These are phyloP conservation scores for Prunella fulvescens DNA, from an alignment of 2,113 vertebrate genomes.

Conservation along the genomic window DNA sequence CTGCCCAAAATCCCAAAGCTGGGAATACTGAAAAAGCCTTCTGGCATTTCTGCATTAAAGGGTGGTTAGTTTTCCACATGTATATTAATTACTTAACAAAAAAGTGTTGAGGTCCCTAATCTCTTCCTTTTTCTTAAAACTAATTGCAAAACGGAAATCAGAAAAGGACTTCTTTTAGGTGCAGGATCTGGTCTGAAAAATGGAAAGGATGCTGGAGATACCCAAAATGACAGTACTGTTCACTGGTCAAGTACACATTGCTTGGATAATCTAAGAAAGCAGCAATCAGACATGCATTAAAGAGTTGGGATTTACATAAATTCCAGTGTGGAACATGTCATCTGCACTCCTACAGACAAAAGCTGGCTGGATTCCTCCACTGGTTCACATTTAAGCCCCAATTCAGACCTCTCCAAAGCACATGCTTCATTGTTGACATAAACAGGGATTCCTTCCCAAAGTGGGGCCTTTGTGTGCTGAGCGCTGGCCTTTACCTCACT, in stretches of 20 bases:
- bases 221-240: not conserved
- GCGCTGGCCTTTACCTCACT: not conserved
- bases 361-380: not conserved
- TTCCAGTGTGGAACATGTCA: not conserved
- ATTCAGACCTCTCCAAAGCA: conserved; percentile 38
- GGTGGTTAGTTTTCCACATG: not conserved
- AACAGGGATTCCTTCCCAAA: conserved; percentile 40
- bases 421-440: conserved; percentile 30
- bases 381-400: conserved; percentile 12
- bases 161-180: not conserved
- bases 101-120: not conserved
- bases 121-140: not conserved
- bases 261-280: not conserved
- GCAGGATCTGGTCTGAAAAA: not conserved
- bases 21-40: not conserved
- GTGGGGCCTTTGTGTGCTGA: not conserved
- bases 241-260: not conserved
- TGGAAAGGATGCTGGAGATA: not conserved
- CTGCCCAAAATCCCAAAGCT: not conserved
- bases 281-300: not conserved
- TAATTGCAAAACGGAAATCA: not conserved
- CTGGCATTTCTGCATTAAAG: not conserved
- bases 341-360: not conserved
- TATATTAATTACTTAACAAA: not conserved
- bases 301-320: not conserved